Conservation (phyloP, 1,140 invertebrate genomes). For the Pogonus chalceus region DNA sequence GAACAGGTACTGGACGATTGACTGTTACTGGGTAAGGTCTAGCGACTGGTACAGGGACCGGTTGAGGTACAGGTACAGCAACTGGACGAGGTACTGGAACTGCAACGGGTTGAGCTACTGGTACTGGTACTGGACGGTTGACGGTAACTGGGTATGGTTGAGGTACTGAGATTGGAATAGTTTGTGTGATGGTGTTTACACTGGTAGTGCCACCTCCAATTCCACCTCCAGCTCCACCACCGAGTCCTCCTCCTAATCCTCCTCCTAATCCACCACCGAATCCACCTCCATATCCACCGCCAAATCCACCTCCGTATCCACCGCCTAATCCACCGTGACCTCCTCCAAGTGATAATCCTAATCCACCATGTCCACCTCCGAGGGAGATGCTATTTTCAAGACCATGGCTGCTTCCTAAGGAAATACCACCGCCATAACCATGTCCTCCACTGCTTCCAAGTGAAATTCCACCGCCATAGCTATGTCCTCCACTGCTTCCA, state of each 20-base stretch:
- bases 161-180: constrained; percentile 29
- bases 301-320: constrained; percentile 21
- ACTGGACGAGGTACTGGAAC: constrained; percentile 29
- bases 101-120: constrained; percentile 32
- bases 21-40: constrained; percentile 24
- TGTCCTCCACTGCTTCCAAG: too few species aligned
- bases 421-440: background rate
- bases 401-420: constrained; percentile 10
- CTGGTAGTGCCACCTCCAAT: constrained; percentile 21
- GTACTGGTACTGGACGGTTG: constrained; percentile 33
- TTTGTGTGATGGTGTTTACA: constrained; percentile 21
- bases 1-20: constrained; percentile 21
- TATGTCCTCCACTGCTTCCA: too few species aligned
- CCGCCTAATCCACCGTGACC: constrained; percentile 29
- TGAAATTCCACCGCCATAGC: too few species aligned
- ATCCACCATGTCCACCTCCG: constrained; percentile 10
- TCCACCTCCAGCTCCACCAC: constrained; percentile 11
- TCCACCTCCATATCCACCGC: constrained; percentile 6
- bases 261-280: constrained; percentile 5
- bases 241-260: background rate
- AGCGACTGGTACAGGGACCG: constrained; percentile 22
- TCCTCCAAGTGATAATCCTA: background rate
- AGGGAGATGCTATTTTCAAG: background rate
- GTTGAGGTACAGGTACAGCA: constrained; percentile 32
- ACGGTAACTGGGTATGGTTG: constrained; percentile 38